Conservation (phyloP, 2,797 vertebrate genomes). For the Pterois miles region DNA sequence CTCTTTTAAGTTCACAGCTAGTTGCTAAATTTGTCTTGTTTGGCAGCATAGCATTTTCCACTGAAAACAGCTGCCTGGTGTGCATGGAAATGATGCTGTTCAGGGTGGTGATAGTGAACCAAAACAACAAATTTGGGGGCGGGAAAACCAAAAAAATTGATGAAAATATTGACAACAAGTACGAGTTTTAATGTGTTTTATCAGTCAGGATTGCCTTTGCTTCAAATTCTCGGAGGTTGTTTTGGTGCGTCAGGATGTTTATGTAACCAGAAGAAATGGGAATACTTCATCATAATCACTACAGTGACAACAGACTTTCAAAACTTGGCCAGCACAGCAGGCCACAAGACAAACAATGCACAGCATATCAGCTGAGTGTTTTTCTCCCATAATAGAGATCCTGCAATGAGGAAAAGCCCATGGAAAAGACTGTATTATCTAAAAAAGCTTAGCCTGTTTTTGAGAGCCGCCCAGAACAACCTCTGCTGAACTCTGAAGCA, state of each 20-base stretch:
- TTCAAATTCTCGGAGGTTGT: not conserved
- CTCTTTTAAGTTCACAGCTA: not conserved
- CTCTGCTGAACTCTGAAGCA: constrained; percentile 7
- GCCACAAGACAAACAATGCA: constrained; percentile 29
- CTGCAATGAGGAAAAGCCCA: not conserved
- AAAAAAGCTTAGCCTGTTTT: not conserved
- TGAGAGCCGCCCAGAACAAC: not conserved
- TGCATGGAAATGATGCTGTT: too few relatives aligned
- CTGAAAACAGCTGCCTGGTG: too few relatives aligned
- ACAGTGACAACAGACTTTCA: constrained; percentile 37
- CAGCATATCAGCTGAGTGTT: constrained; percentile 1
- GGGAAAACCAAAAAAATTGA: too few relatives aligned
- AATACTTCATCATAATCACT: constrained; percentile 38
- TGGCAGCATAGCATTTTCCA: too few relatives aligned
- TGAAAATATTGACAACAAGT: too few relatives aligned
- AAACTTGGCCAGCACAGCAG: constrained; percentile 35
- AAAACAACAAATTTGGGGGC: too few relatives aligned
- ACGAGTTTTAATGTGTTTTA: too few relatives aligned
- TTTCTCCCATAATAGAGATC: not conserved
- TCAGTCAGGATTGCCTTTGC: too few relatives aligned
- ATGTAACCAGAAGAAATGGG: constrained; percentile 32
- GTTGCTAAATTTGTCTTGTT: too few relatives aligned
- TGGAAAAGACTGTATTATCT: not conserved
- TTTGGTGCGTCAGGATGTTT: constrained; percentile 11
- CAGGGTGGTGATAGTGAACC: too few relatives aligned